phyloP scores from a whole-genome alignment of 2,888 invertebrate genomes.

The Halocaridina rubra region DNA sequence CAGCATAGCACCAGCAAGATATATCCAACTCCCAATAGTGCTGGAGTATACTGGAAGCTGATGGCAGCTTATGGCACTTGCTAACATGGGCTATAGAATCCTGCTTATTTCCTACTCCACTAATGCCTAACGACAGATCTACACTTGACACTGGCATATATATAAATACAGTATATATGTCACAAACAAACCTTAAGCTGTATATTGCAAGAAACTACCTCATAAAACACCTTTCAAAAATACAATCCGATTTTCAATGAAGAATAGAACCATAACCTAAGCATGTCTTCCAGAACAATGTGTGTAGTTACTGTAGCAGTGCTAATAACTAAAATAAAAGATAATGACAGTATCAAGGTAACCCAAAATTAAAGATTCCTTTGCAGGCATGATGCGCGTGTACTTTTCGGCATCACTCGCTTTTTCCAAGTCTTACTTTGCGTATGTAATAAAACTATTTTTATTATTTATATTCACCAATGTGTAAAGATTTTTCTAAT shows the following conservation, averaged over 20 bases:
- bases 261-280: slow-evolving; percentile 41
- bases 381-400: not conserved
- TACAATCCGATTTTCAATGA: too few relatives aligned
- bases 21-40: slow-evolving; percentile 20
- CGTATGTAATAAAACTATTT: not conserved
- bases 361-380: not conserved
- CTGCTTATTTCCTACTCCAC: not conserved
- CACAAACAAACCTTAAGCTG: too few relatives aligned
- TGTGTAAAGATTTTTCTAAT: not conserved
- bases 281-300: slow-evolving; percentile 37
- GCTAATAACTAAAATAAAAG: slow-evolving; percentile 24
- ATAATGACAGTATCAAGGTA: not conserved
- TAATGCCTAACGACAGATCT: not conserved
- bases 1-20: slow-evolving; percentile 34
- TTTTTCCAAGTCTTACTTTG: not conserved
- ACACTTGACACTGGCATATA: too few relatives aligned
- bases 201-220: too few relatives aligned
- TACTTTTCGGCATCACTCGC: too few relatives aligned
- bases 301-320: slow-evolving; percentile 36
- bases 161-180: too few relatives aligned
- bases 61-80: slow-evolving; percentile 23
- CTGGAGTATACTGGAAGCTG: slow-evolving; percentile 27
- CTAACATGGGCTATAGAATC: slow-evolving; percentile 6
- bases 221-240: too few relatives aligned
- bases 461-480: not conserved